phyloP scores from a whole-genome alignment of 2,888 invertebrate species.

The Amphimallon solstitiale region DNA sequence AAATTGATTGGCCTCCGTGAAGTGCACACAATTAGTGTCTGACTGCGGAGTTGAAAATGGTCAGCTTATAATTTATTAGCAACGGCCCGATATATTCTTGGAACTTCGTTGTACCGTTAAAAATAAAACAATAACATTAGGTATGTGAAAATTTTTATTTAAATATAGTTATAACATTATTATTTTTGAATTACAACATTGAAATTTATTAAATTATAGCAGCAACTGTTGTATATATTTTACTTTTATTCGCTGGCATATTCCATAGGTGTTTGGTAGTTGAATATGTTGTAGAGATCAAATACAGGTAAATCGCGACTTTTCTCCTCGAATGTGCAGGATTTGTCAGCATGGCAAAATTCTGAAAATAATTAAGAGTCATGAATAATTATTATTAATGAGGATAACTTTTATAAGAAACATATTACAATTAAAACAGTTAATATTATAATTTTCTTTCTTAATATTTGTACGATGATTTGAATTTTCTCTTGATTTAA shows the following conservation, averaged over 20 bases:
- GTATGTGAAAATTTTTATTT: conserved; percentile 36
- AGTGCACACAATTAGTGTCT: neutral
- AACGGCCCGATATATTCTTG: too few species aligned
- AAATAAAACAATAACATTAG: neutral
- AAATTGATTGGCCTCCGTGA: conserved; percentile 33
- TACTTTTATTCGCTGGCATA: conserved; percentile 37
- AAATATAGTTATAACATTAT: neutral
- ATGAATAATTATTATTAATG: neutral
- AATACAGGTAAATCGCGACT: conserved; percentile 17
- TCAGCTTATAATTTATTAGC: neutral
- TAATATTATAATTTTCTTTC: too few species aligned
- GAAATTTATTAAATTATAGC: too few species aligned
- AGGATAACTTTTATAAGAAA: neutral
- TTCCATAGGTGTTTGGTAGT: conserved; percentile 32
- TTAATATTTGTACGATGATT: too few species aligned
- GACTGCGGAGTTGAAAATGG: neutral
- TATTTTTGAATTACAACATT: too few species aligned
- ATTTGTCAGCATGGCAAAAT: conserved; percentile 42
- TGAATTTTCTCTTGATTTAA: too few species aligned
- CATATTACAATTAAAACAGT: too few species aligned
- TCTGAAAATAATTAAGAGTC: conserved; percentile 36
- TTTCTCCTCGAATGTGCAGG: conserved; percentile 40
- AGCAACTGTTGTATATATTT: too few species aligned
- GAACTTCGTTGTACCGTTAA: neutral
- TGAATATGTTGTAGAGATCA: conserved; percentile 44